These are phyloP conservation scores for Belonocnema kinseyi DNA, from an alignment of 1,140 invertebrate genomes.

Conservation along the genomic window DNA sequence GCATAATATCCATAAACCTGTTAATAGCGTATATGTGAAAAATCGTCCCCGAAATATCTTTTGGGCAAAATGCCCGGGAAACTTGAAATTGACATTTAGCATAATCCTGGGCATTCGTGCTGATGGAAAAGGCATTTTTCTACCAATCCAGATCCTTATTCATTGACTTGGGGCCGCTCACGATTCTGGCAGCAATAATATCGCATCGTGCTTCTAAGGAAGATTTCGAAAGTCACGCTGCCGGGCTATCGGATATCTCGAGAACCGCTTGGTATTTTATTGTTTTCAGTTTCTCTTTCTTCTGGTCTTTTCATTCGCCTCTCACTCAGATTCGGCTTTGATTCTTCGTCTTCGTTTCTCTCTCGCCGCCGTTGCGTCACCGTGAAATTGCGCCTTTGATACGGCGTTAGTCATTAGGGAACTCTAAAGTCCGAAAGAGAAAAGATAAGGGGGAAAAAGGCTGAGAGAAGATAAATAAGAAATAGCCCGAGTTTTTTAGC, in stretches of 20 bases:
- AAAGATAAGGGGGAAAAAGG: slow-evolving; percentile 26
- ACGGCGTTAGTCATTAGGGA: slow-evolving; percentile 22
- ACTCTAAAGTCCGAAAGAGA: neutral
- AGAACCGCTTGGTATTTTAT: slow-evolving; percentile 54
- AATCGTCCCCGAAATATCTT: too few relatives aligned
- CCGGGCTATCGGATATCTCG: slow-evolving; percentile 44
- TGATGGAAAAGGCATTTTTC: slow-evolving; percentile 15
- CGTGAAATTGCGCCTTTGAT: slow-evolving; percentile 38
- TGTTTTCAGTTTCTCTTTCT: slow-evolving; percentile 47
- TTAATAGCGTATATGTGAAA: too few relatives aligned
- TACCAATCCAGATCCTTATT: slow-evolving; percentile 8
- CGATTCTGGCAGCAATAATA: slow-evolving; percentile 47
- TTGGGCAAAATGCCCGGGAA: neutral
- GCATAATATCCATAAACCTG: too few relatives aligned
- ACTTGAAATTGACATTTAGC: neutral
- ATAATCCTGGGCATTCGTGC: neutral
- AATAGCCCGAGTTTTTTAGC: slow-evolving; percentile 22
- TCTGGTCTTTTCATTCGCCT: slow-evolving; percentile 27
- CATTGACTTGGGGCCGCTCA: slow-evolving; percentile 35
- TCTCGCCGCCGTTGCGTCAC: slow-evolving; percentile 31
- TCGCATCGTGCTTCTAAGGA: slow-evolving; percentile 40
- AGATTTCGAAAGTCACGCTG: slow-evolving; percentile 62
- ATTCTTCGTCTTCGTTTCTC: slow-evolving; percentile 13
- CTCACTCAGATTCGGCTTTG: slow-evolving; percentile 23
- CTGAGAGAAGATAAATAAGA: slow-evolving; percentile 15